Evolutionary conservation across 2,888 invertebrate genomes (phyloP).

Genomic region (Lottia gigantea): DNA sequence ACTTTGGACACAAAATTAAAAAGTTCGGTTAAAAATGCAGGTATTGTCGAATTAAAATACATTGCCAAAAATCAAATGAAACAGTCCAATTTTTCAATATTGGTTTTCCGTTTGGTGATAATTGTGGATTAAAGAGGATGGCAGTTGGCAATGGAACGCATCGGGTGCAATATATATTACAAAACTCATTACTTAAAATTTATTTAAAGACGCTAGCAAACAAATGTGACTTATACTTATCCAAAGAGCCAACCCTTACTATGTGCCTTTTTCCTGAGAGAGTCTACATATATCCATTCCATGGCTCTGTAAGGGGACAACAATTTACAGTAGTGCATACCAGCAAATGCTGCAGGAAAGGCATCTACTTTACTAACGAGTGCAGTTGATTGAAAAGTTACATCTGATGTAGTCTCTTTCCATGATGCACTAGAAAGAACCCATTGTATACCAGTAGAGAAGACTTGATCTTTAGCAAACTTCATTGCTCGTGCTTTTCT

Average conservation of each 20-base stretch:
- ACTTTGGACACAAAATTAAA: too few relatives aligned
- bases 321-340: slow-evolving; percentile 45
- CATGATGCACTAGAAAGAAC: slow-evolving; percentile 17
- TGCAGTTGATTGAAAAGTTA: slow-evolving; percentile 38
- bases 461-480: slow-evolving; percentile 29
- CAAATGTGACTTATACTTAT: background rate
- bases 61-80: too few relatives aligned
- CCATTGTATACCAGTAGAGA: slow-evolving; percentile 28
- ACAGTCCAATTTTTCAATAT: too few relatives aligned
- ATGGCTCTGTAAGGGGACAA: slow-evolving; percentile 51
- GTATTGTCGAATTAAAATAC: too few relatives aligned
- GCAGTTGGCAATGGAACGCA: too few relatives aligned
- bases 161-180: too few relatives aligned
- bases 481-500: slow-evolving; percentile 28
- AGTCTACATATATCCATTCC: slow-evolving; percentile 58
- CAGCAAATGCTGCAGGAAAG: slow-evolving; percentile 27
- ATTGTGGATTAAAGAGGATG: too few relatives aligned
- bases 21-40: too few relatives aligned
- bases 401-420: slow-evolving; percentile 31
- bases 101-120: too few relatives aligned
- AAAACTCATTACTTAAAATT: too few relatives aligned
- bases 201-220: too few relatives aligned
- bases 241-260: background rate
- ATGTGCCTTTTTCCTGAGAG: slow-evolving; percentile 28
- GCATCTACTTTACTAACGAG: slow-evolving; percentile 19